These are phyloP conservation scores for Ceyx cyanopectus DNA, from an alignment of 2,113 vertebrate genomes.

Conservation along the genomic window DNA sequence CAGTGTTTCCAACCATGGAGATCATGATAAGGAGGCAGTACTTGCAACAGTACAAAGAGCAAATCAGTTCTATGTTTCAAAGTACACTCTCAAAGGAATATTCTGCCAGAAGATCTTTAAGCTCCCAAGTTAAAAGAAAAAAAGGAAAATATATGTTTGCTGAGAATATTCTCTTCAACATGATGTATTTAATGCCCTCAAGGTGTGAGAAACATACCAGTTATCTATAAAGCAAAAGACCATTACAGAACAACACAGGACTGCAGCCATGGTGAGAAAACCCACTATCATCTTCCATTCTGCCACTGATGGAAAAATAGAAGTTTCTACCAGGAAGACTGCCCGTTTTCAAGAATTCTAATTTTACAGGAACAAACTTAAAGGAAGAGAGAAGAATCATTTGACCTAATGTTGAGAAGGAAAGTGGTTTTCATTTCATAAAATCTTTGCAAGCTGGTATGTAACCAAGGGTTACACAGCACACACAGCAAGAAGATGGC, in stretches of 20 bases:
- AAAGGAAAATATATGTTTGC: not conserved
- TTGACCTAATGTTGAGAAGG: not conserved
- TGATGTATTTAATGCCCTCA: not conserved
- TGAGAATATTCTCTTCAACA: slow-evolving; percentile 20
- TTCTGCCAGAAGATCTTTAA: not conserved
- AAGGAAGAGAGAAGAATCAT: not conserved
- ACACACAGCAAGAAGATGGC: not conserved
- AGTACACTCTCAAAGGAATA: not conserved
- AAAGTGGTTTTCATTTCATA: not conserved
- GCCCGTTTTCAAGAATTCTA: not conserved
- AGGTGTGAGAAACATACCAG: not conserved
- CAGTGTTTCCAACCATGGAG: slow-evolving; percentile 30
- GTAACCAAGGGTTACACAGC: not conserved
- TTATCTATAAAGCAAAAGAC: not conserved
- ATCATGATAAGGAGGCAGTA: not conserved
- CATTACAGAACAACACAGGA: not conserved
- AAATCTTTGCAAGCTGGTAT: not conserved
- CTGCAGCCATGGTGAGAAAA: not conserved
- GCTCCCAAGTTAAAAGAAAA: not conserved
- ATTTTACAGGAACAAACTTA: not conserved
- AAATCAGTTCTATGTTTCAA: slow-evolving; percentile 6
- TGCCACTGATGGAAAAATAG: not conserved
- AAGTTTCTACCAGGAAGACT: not conserved
- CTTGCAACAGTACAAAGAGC: not conserved
- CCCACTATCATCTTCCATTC: not conserved